Percentiles rank a stretch among this genome's conserved stretches.
Conservation (phyloP, 2,888 invertebrate genomes). For the Athalia cordata region DNA sequence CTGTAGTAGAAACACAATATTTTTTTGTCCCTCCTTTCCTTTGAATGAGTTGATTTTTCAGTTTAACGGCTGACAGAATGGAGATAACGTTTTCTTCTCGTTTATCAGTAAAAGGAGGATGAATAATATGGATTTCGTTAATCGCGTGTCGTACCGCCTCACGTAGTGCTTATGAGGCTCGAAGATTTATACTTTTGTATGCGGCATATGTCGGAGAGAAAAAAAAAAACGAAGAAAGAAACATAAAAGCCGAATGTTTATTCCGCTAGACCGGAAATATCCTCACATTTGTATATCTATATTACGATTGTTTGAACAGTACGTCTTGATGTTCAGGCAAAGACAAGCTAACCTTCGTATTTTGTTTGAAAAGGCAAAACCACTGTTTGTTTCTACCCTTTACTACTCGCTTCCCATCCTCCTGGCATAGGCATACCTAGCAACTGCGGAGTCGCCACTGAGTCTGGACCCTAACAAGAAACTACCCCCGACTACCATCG, state of each 20-base stretch:
- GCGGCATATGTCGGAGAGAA: too few relatives aligned
- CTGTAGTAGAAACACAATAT: slow-evolving; percentile 3
- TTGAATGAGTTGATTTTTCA: slow-evolving; percentile 2
- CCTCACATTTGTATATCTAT: too few relatives aligned
- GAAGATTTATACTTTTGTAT: too few relatives aligned
- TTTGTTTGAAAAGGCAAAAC: slow-evolving; percentile 54
- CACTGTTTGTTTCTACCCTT: slow-evolving; percentile 59
- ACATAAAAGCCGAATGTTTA: too few relatives aligned
- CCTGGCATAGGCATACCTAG: slow-evolving; percentile 47
- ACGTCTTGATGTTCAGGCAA: neutral
- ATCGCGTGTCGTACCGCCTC: too few relatives aligned
- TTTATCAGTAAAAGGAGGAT: too few relatives aligned
- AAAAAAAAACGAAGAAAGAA: too few relatives aligned
- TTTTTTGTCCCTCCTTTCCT: neutral
- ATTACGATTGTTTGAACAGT: too few relatives aligned
- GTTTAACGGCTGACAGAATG: slow-evolving; percentile 10
- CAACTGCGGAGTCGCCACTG: slow-evolving; percentile 65
- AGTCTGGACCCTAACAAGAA: slow-evolving; percentile 73
- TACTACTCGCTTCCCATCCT: slow-evolving; percentile 56
- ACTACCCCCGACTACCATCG: slow-evolving; percentile 65
- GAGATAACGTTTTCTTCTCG: slow-evolving; percentile 21
- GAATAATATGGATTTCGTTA: too few relatives aligned
- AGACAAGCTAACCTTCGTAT: slow-evolving; percentile 48
- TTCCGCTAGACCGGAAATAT: too few relatives aligned
- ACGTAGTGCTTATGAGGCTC: too few relatives aligned